Base-by-base conservation (phyloP, 2,113 vertebrate species). In the Paralichthys olivaceus region DNA sequence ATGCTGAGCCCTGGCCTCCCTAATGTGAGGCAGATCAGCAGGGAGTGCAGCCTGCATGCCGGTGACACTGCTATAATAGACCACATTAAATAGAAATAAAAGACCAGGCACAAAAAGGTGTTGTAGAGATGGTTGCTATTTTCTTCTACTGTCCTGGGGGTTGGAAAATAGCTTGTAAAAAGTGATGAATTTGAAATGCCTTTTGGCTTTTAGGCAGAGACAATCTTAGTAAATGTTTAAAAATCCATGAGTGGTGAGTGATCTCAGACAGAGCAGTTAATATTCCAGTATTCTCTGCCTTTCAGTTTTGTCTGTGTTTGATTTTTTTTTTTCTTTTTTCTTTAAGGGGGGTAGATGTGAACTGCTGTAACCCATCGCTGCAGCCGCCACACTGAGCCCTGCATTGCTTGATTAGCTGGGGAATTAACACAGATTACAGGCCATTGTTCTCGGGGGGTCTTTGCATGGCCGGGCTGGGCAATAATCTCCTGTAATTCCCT, bases 341-440 rank as follows among this genome's bases (percentile, higher is more conserved):
- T 53, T 20, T 22, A 53, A n/a, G 4, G 49, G 49, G 54, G 57
- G 60, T 75, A 29, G 54, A 57, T 67, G 57, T 80, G 72, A 84
- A 69, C 84, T 69, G 60, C 66, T 64, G 34, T 25, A 55, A 28
- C 51, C 69, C 69, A 12, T 54, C 28, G 17, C 47, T 72, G 66
- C 59, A 61, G 49, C 68, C 60, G 6, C 71, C 57, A 64, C 75
- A 77, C 62, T 60, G 84, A 91, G 61, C 74, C 63, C 58, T 25
- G 66, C n/a, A 15, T 58, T 68, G 72, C 75, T 85, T 93, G 83
- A 94, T 93, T 91, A 91, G 76, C 85, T 62, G 62, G 75, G 76
- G 92, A 89, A 92, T 93, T 92, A 91, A 90, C 69, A 79, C 82
- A 75, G 93, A 92, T 95, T 92, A 91, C 77, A 81, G 73, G 54